Percentiles rank a stretch among this genome's conserved stretches.
phyloP scores from a whole-genome alignment of 2,797 vertebrate genomes.

The Scolopax rusticola region DNA sequence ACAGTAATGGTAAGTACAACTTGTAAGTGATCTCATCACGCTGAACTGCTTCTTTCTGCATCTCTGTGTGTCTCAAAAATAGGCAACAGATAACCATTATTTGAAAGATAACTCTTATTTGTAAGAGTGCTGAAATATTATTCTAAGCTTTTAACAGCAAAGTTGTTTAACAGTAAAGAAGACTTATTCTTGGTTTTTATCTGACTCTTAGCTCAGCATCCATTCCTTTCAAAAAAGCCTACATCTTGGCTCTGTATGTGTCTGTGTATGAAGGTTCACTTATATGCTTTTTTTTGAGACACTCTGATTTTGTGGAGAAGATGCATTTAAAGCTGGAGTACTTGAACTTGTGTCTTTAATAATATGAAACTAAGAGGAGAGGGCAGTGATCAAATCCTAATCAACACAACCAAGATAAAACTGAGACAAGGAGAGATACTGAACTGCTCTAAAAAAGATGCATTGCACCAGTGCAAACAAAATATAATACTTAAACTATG shows the following conservation, averaged over 20 bases:
- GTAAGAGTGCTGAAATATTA: background rate
- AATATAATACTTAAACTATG: background rate
- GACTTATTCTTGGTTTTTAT: background rate
- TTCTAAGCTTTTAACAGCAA: background rate
- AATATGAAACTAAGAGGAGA: background rate
- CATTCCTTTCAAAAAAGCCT: background rate
- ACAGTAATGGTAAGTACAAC: constrained; percentile 93
- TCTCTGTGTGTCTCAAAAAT: background rate
- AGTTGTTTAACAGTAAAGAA: background rate
- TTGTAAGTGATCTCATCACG: background rate
- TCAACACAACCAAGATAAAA: background rate
- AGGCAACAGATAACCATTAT: background rate
- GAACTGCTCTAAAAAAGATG: background rate
- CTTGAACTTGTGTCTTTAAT: background rate
- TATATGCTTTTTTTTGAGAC: background rate
- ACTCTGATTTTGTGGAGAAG: background rate
- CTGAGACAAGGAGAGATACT: background rate
- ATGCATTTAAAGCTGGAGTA: background rate
- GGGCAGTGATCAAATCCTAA: background rate
- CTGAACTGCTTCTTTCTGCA: background rate
- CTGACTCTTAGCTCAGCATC: background rate
- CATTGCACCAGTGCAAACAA: background rate
- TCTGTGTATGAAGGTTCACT: background rate
- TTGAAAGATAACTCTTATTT: background rate
- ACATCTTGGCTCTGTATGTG: background rate